Conservation (phyloP, 2,888 invertebrate species). For the Leptarthrus brevirostris region DNA sequence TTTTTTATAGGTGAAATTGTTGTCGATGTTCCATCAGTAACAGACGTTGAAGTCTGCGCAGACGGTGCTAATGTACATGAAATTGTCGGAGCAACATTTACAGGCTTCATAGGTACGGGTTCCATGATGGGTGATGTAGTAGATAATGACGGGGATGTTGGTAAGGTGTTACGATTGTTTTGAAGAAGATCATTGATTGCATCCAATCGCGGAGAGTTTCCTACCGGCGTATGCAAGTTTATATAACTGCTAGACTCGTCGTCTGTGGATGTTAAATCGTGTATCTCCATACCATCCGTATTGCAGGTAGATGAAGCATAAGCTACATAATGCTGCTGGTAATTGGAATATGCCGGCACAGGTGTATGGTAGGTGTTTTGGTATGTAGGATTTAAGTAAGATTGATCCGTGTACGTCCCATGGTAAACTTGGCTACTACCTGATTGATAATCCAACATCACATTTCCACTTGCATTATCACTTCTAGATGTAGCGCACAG, state of each 20-base stretch:
- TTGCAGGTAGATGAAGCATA: conserved; percentile 12
- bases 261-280: conserved; percentile 27
- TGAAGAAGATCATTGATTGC: conserved; percentile 65
- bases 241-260: conserved; percentile 58
- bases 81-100: conserved; percentile 1
- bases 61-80: conserved; percentile 43
- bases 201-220: conserved; percentile 63
- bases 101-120: conserved; percentile 23
- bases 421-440: conserved; percentile 45
- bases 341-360: conserved; percentile 34
- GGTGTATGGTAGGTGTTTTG: conserved; percentile 27
- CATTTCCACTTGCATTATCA: conserved; percentile 11
- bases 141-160: conserved; percentile 57
- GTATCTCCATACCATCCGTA: conserved; percentile 28
- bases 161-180: conserved; percentile 63
- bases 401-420: conserved; percentile 46
- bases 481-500: background rate
- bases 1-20: conserved; percentile 54
- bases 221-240: conserved; percentile 60
- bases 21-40: conserved; percentile 49
- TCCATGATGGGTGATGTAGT: background rate
- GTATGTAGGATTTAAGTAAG: conserved; percentile 43
- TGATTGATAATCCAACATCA: conserved; percentile 42
- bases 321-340: conserved; percentile 50
- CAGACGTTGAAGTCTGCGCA: conserved; percentile 50